Evolutionary conservation across 2,888 invertebrate species (phyloP), one percentile per base, ranked within the genome.

Genomic region (Drosophila paranaensis): DNA sequence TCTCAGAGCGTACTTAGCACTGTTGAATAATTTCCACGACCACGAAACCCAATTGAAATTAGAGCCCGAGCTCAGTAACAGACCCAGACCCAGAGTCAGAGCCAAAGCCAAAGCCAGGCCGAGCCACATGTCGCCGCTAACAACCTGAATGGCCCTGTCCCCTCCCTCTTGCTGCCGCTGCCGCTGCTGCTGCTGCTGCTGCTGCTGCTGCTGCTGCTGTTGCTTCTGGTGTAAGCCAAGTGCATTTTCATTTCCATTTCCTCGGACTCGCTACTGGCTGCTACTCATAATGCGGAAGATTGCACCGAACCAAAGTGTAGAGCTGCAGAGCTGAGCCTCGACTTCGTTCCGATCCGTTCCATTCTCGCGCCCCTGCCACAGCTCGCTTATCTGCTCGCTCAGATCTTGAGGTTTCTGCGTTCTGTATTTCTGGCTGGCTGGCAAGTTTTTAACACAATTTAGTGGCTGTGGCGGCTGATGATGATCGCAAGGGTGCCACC

Each of bases 1-100:
- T 77, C 65, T 74, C 63, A 30, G 51, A 72, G 85, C 77, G 90
- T 85, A 88, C 90, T 86, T 86, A 90, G 81, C 83, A 74, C 90
- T 88, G 85, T 86, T 85, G 87, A 90, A 90, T 85, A 85, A 85
- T 85, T 85, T 89, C 89, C 77, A 88, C 90, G 65, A 86, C 88
- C 81, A 86, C 90, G 83, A 83, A 90, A 85, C 84, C 90, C 86
- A 87, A 87, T 87, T 87, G 86, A 87, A 87, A 87, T 87, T 87
- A 87, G 86, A 90, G 86, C 87, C 86, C 71, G 61, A 71, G 66
- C 77, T 80, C 75, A 78, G 81, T 83, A 81, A 81, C 87, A 81
- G 74, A 81, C 56, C 46, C 74, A 74, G 62, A 46, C 64, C 37
- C 37, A 81, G 58, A 33, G 71, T 40, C 40, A 83, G 61, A 60